phyloP scores from a whole-genome alignment of 2,113 vertebrate species.

The Mohoua ochrocephala region DNA sequence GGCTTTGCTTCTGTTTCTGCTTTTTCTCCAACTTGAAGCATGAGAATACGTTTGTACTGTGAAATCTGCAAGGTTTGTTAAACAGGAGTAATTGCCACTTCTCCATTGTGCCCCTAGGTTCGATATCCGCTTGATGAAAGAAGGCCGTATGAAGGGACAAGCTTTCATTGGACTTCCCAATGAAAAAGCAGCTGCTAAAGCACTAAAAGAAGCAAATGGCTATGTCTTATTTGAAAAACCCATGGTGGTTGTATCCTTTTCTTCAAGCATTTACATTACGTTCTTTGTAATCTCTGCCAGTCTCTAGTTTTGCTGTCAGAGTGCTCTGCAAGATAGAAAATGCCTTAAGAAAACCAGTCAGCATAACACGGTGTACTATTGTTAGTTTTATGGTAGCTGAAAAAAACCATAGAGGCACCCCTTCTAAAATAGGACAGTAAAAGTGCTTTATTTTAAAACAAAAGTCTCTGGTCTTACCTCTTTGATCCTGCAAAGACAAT shows the following conservation, averaged over 20 bases:
- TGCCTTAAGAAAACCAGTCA: not conserved
- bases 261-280: not conserved
- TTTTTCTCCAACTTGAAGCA: not conserved
- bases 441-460: not conserved
- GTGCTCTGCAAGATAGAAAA: not conserved
- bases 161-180: conserved; percentile 93
- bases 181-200: conserved; percentile 89
- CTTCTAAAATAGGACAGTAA: not conserved
- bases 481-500: not conserved
- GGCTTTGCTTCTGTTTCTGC: not conserved
- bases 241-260: conserved; percentile 98
- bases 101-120: conserved; percentile 77
- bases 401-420: not conserved
- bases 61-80: not conserved
- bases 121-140: conserved; percentile 96
- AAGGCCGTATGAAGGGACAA: conserved; percentile 98
- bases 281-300: not conserved
- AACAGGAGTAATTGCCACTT: not conserved
- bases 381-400: not conserved
- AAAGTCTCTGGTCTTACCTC: not conserved
- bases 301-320: not conserved
- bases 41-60: not conserved
- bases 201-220: conserved; percentile 92
- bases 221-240: conserved; percentile 91
- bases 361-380: not conserved